Evolutionary conservation across 2,888 invertebrate genomes (phyloP), one percentile per base, ranked within the genome.

Genomic region (Malthinus flaveolus): DNA sequence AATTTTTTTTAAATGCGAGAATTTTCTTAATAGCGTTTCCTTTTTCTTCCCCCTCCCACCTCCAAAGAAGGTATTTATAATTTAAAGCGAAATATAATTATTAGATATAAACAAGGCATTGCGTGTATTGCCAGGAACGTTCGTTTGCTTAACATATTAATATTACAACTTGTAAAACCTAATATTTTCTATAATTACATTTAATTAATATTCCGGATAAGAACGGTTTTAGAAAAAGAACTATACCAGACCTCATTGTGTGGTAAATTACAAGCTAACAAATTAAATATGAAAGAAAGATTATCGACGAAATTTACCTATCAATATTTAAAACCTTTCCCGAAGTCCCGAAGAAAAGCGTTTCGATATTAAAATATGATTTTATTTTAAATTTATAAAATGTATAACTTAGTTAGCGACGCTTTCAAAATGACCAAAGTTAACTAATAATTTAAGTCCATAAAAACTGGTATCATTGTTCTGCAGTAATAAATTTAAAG

Each of bases 401-500:
- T 69, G 71, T 74, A 75, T 71, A 74, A 75, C 73, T 74, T 73
- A 72, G 74, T 74, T 74, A 75, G 74, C 72, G 69, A 71, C 72
- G 71, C 71, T 69, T 69, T 73, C 73, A 70, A 74, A 75, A 75
- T 75, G 75, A 75, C 74, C 75, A 71, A 78, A 78, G 71, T 77
- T 77, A 75, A 73, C 76, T 76, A 77, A 79, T 79, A 78, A 78
- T 78, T 78, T 78, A 78, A 75, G 69, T 75, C 78, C 73, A 78
- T 78, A 78, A 78, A 78, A 78, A 78, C 76, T 76, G 71, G 75
- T 73, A 78, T 78, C 77, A 78, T 79, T 79, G 78, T 79, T 79
- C 78, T 79, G 74, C 66, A 69, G 74, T 74, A 68, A 77, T 79
- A 79, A 79, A 79, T 79, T 79, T 77, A 66, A 77, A 78, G 76